These are phyloP conservation scores for Hyphantria cunea DNA, from an alignment of 1,140 invertebrate genomes.

Conservation along the genomic window DNA sequence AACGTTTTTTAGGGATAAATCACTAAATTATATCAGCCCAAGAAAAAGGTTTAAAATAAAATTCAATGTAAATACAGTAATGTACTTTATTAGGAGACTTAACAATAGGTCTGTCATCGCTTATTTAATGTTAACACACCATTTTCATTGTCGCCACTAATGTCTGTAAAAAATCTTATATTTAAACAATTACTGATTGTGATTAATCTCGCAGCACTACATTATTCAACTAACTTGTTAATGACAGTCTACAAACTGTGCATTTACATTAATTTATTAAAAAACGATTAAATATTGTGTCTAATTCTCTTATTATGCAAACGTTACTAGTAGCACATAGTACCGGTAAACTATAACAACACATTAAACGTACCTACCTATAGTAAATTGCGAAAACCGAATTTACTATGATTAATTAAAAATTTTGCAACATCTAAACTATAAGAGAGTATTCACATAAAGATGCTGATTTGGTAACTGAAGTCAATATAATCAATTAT, in stretches of 20 bases:
- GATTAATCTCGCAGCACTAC: conserved; percentile 28
- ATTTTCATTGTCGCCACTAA: conserved; percentile 58
- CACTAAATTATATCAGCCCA: too few species aligned
- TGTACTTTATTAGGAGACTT: conserved; percentile 78
- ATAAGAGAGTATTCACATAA: background rate
- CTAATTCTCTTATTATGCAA: conserved; percentile 11
- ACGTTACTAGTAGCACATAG: conserved; percentile 14
- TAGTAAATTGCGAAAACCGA: conserved; percentile 18
- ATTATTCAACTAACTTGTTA: conserved; percentile 25
- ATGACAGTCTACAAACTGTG: conserved; percentile 38
- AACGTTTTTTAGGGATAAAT: too few species aligned
- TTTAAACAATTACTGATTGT: conserved; percentile 33
- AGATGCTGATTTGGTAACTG: too few species aligned
- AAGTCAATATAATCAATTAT: too few species aligned
- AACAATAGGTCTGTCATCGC: conserved; percentile 68
- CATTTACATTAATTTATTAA: conserved; percentile 14
- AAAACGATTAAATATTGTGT: conserved; percentile 13
- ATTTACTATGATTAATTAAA: conserved; percentile 9
- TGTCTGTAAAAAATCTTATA: conserved; percentile 67
- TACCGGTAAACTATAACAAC: conserved; percentile 4
- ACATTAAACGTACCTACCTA: conserved; percentile 24
- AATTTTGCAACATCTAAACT: conserved; percentile 18
- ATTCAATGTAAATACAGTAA: conserved; percentile 58
- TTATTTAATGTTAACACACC: conserved; percentile 64
- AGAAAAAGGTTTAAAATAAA: conserved; percentile 27